Conservation (phyloP, 2,797 vertebrate genomes). For the Pelochelys cantorii region DNA sequence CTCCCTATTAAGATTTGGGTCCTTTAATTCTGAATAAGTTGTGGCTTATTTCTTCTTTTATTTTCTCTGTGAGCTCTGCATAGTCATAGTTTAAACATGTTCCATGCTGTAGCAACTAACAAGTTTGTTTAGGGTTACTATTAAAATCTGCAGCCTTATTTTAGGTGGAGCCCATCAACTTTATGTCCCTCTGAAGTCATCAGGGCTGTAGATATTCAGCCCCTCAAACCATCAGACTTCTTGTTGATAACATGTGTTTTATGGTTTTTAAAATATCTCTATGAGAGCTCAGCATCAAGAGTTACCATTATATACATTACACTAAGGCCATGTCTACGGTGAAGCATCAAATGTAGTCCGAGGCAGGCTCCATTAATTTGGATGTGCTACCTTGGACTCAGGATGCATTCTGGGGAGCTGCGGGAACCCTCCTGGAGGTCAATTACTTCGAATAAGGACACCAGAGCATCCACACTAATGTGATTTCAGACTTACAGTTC, state of each 20-base stretch:
- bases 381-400: no score
- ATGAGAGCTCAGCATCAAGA: slow-evolving; percentile 13
- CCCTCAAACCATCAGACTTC: not conserved
- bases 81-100: not conserved
- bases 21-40: slow-evolving; percentile 5
- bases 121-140: not conserved
- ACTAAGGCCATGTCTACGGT: not conserved
- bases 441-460: no score
- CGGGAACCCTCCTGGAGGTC: no score
- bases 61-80: not conserved
- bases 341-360: no score
- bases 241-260: not conserved
- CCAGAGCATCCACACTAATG: no score
- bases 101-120: not conserved
- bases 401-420: no score
- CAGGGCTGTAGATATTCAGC: not conserved
- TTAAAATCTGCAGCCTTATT: not conserved
- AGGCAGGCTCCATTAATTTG: no score
- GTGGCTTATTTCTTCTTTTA: not conserved
- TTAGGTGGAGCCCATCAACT: fast-evolving
- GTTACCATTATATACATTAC: not conserved
- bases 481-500: no score
- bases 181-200: not conserved
- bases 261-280: not conserved
- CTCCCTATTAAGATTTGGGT: slow-evolving; percentile 47